These are phyloP conservation scores for Pseudorasbora parva DNA, from an alignment of 2,113 vertebrate species.

Conservation along the genomic window DNA sequence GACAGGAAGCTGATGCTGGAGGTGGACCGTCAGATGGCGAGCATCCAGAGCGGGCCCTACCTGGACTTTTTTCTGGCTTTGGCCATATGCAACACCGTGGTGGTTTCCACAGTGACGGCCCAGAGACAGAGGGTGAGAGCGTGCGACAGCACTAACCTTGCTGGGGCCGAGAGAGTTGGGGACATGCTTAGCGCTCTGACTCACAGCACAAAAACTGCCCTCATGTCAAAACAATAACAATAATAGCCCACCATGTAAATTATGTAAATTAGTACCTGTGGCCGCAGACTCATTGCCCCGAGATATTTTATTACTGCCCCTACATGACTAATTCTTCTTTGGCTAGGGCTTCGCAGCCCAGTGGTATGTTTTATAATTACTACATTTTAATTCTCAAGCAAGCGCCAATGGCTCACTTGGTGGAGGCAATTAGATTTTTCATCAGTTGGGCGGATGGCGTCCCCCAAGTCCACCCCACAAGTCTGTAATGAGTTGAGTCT, in stretches of 20 bases:
- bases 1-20: constrained; percentile 82
- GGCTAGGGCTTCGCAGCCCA: constrained; percentile 29
- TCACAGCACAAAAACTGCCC: constrained; percentile 34
- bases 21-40: constrained; percentile 68
- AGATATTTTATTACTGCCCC: constrained; percentile 45
- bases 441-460: constrained; percentile 38
- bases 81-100: constrained; percentile 93
- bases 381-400: constrained; percentile 42
- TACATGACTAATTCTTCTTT: constrained; percentile 43
- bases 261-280: constrained; percentile 23
- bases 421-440: constrained; percentile 34
- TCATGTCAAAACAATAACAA: constrained; percentile 51
- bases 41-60: constrained; percentile 69
- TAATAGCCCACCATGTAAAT: constrained; percentile 39
- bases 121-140: constrained; percentile 86
- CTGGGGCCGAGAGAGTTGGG: constrained; percentile 50
- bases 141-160: constrained; percentile 52
- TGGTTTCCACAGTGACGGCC: constrained; percentile 89
- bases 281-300: constrained; percentile 6
- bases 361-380: constrained; percentile 39
- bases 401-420: constrained; percentile 24
- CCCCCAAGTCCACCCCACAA: constrained; percentile 28
- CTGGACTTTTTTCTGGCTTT: constrained; percentile 94
- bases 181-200: constrained; percentile 28
- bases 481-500: constrained; percentile 27